Evolutionary conservation across 2,888 invertebrate genomes (phyloP).

Genomic region (Melieria picta): DNA sequence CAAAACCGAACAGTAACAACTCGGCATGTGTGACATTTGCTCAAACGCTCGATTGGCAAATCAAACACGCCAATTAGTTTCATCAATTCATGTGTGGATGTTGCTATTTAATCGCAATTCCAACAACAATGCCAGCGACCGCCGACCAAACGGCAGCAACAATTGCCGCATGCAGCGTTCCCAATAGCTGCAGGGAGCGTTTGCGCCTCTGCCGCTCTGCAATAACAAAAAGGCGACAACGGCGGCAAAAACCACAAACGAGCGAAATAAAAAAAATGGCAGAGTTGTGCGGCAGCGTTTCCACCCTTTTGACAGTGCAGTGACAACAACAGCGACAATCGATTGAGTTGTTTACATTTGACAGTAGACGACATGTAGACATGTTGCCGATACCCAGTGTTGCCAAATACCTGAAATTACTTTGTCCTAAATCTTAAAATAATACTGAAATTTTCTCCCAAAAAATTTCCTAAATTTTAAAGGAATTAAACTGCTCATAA

Average conservation of each 20-base stretch:
- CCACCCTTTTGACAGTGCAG: background rate
- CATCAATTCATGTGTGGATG: slow-evolving; percentile 49
- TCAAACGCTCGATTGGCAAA: slow-evolving; percentile 46
- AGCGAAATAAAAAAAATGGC: background rate
- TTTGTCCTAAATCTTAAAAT: too few relatives aligned
- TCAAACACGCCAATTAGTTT: slow-evolving; percentile 51
- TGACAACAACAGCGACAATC: too few relatives aligned
- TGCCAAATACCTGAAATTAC: too few relatives aligned
- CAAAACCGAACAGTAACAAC: slow-evolving; percentile 7
- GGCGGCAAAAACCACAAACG: slow-evolving; percentile 19
- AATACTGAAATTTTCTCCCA: too few relatives aligned
- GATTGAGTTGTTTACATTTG: too few relatives aligned
- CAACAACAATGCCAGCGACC: slow-evolving; percentile 19
- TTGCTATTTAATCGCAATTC: slow-evolving; percentile 26
- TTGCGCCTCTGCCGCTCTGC: slow-evolving; percentile 30
- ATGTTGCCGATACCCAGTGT: too few relatives aligned
- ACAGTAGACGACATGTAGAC: too few relatives aligned
- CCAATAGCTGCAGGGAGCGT: slow-evolving; percentile 27
- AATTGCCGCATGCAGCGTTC: background rate
- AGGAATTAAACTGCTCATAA: too few relatives aligned
- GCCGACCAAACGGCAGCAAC: slow-evolving; percentile 12
- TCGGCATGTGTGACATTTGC: slow-evolving; percentile 11
- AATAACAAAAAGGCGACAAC: slow-evolving; percentile 20
- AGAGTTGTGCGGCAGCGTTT: slow-evolving; percentile 2
- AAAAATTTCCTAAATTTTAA: too few relatives aligned